These are phyloP conservation scores for Lepus europaeus DNA, from an alignment of 2,113 vertebrate species.

Conservation along the genomic window DNA sequence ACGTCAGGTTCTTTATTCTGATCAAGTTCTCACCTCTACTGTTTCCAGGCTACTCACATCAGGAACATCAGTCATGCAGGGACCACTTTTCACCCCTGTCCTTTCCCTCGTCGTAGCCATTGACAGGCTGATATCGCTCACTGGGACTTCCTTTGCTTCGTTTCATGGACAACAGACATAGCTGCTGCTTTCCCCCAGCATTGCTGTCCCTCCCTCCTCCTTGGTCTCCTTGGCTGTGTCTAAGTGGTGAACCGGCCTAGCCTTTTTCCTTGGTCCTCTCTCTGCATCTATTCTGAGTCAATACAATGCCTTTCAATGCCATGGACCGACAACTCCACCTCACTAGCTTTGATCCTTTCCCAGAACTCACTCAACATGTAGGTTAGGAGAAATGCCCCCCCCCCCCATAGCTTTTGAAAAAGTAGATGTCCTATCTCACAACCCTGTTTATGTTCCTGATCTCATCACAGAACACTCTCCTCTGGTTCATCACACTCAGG, in stretches of 20 bases:
- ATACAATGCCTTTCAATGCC: not conserved
- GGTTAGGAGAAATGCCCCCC: not conserved
- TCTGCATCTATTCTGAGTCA: not conserved
- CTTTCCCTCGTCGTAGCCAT: not conserved
- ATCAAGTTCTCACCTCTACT: not conserved
- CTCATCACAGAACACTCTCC: not conserved
- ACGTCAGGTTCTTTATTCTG: not conserved
- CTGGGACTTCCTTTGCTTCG: not conserved
- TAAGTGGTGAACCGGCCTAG: not conserved
- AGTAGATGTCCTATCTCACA: not conserved
- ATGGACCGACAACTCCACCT: accelerated
- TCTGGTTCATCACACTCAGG: not conserved
- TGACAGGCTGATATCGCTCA: not conserved
- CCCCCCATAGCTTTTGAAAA: not conserved
- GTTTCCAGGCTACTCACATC: not conserved
- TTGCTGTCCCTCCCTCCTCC: not conserved
- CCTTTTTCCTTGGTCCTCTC: not conserved
- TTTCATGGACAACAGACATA: not conserved
- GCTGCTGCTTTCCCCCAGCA: not conserved
- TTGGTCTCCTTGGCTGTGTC: not conserved
- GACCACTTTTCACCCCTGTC: not conserved
- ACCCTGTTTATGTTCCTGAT: not conserved
- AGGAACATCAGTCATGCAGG: not conserved
- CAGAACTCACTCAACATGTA: not conserved
- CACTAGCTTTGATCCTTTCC: not conserved